These are phyloP conservation scores for Eumacrocentrus americanus DNA, from an alignment of 2,888 invertebrate genomes.

Conservation along the genomic window DNA sequence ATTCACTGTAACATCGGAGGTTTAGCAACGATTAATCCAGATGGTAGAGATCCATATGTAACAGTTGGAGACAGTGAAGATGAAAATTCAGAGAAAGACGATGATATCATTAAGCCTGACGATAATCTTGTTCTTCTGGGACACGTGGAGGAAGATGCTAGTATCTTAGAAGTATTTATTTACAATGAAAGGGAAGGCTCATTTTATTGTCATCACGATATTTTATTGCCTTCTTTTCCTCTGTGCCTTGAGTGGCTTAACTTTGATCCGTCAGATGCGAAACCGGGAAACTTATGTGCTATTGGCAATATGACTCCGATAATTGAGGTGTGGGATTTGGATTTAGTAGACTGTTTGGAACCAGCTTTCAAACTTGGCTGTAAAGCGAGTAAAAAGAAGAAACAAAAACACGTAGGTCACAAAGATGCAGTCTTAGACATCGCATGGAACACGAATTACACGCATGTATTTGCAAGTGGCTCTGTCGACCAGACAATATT, in stretches of 20 bases:
- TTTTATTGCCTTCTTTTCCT: conserved; percentile 87
- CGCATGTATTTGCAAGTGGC: conserved; percentile 89
- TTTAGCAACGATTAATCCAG: conserved; percentile 46
- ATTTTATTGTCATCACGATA: conserved; percentile 93
- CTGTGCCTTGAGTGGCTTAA: conserved; percentile 92
- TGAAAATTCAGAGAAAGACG: conserved; percentile 81
- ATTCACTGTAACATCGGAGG: conserved; percentile 52
- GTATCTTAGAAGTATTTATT: conserved; percentile 87
- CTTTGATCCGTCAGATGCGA: conserved; percentile 79
- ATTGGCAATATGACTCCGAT: conserved; percentile 91
- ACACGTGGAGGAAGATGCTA: conserved; percentile 85
- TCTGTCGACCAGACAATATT: conserved; percentile 88
- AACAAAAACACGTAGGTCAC: conserved; percentile 76
- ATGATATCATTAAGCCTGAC: conserved; percentile 83
- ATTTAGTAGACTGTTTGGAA: conserved; percentile 88
- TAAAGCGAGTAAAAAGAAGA: conserved; percentile 76
- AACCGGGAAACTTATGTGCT: conserved; percentile 84
- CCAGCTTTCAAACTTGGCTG: conserved; percentile 83
- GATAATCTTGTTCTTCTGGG: conserved; percentile 91
- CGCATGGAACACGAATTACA: conserved; percentile 84
- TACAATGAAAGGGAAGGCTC: conserved; percentile 89
- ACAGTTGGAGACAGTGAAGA: conserved; percentile 53
- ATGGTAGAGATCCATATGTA: conserved; percentile 51
- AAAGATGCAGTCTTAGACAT: conserved; percentile 89
- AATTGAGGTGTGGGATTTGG: conserved; percentile 97